Conservation (phyloP, 2,797 vertebrate species). For the Clarias platycephalus region DNA sequence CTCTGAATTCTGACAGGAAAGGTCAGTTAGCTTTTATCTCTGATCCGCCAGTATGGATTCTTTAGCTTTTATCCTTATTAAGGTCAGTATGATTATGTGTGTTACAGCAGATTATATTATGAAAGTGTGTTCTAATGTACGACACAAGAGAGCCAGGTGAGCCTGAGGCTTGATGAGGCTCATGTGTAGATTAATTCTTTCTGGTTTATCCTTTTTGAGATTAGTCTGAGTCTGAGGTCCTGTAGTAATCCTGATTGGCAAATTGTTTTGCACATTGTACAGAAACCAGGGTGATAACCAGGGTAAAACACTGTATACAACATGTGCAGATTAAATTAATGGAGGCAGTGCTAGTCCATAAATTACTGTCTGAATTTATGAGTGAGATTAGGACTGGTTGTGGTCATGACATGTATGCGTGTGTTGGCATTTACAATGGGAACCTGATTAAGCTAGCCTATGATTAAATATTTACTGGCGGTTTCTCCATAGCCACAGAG, state of each 20-base stretch:
- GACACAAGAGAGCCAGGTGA: not conserved
- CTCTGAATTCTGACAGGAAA: constrained; percentile 18
- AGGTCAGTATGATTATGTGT: constrained; percentile 34
- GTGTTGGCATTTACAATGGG: constrained; percentile 47
- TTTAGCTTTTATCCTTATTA: constrained; percentile 17
- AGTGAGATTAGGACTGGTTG: not conserved
- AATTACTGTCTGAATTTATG: not conserved
- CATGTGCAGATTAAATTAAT: not conserved
- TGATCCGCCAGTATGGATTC: not conserved
- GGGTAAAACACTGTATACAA: not conserved
- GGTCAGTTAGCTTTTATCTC: constrained; percentile 25
- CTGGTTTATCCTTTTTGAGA: not conserved
- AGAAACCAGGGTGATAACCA: not conserved
- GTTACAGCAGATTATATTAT: constrained; percentile 26
- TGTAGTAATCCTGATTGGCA: not conserved
- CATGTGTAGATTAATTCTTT: not conserved
- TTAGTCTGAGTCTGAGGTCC: not conserved
- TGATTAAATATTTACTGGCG: constrained; percentile 50
- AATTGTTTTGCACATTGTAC: not conserved
- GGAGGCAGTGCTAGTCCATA: not conserved
- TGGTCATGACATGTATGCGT: constrained; percentile 9
- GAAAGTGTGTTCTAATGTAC: not conserved
- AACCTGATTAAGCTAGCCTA: constrained; percentile 42
- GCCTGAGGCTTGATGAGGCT: not conserved
- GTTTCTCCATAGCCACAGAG: constrained; percentile 16